phyloP scores from a whole-genome alignment of 2,888 invertebrate genomes.

The Drosophila histrio region DNA sequence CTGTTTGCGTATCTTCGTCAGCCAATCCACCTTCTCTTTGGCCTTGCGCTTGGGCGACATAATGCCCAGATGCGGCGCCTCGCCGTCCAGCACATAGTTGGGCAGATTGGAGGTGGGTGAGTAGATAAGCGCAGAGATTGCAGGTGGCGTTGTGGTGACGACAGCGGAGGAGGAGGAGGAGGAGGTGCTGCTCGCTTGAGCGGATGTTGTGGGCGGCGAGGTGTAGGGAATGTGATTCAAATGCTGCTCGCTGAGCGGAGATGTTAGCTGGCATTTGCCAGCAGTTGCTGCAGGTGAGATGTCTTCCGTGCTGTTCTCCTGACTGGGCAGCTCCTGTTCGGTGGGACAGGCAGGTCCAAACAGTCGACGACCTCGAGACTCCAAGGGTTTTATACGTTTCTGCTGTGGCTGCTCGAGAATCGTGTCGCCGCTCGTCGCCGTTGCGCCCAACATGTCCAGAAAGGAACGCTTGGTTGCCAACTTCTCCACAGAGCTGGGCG shows the following conservation, averaged over 20 bases:
- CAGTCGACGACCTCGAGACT: slow-evolving; percentile 84
- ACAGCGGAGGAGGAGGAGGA: too few species aligned
- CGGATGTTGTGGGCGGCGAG: slow-evolving; percentile 69
- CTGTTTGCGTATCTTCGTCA: slow-evolving; percentile 88
- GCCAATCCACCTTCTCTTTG: slow-evolving; percentile 89
- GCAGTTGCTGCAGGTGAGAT: slow-evolving; percentile 17
- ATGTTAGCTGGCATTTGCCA: slow-evolving; percentile 41
- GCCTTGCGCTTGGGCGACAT: slow-evolving; percentile 89
- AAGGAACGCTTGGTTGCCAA: slow-evolving; percentile 79
- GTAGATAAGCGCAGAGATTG: slow-evolving; percentile 76
- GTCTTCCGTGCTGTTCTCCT: slow-evolving; percentile 68
- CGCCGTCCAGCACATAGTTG: slow-evolving; percentile 90
- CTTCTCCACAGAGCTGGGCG: slow-evolving; percentile 81
- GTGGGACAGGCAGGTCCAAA: slow-evolving; percentile 83
- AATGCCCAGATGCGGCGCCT: slow-evolving; percentile 89
- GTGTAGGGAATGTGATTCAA: slow-evolving; percentile 63
- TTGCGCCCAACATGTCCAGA: slow-evolving; percentile 78
- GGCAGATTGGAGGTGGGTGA: slow-evolving; percentile 90
- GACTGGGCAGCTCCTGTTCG: slow-evolving; percentile 67
- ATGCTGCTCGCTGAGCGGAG: slow-evolving; percentile 78
- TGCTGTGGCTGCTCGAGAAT: slow-evolving; percentile 60
- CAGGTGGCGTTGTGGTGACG: slow-evolving; percentile 11
- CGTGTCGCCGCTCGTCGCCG: slow-evolving; percentile 50
- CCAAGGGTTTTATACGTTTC: slow-evolving; percentile 83
- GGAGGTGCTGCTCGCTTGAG: too few species aligned